A percentile compares a stretch with the other conserved stretches of the same genome.
These are phyloP conservation scores for Leptinotarsa rubiginosa DNA, from an alignment of 2,888 invertebrate genomes.

Conservation along the genomic window DNA sequence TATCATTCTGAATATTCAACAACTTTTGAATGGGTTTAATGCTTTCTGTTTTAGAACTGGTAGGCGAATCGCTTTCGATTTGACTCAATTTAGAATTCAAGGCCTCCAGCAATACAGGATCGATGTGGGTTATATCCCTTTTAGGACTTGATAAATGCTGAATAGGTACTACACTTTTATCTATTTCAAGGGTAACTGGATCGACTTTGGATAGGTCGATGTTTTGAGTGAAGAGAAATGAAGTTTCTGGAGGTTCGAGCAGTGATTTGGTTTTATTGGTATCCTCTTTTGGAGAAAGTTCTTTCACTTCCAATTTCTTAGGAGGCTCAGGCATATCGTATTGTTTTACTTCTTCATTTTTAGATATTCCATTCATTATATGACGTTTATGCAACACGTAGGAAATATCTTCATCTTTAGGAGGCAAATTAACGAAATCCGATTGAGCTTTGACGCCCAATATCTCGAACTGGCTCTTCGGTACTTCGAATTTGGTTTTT, in stretches of 20 bases:
- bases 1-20: constrained; percentile 51
- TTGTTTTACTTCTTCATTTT: constrained; percentile 61
- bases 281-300: constrained; percentile 61
- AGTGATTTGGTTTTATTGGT: constrained; percentile 52
- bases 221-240: constrained; percentile 80
- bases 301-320: constrained; percentile 63
- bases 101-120: constrained; percentile 75
- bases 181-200: constrained; percentile 78
- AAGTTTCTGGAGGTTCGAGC: constrained; percentile 62
- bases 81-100: constrained; percentile 80
- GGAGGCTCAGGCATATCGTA: constrained; percentile 59
- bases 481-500: constrained; percentile 77
- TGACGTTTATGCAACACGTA: constrained; percentile 88
- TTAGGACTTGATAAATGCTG: constrained; percentile 78
- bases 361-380: constrained; percentile 86
- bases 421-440: constrained; percentile 65
- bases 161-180: constrained; percentile 72
- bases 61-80: constrained; percentile 82
- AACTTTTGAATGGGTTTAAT: constrained; percentile 64
- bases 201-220: constrained; percentile 81
- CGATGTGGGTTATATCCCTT: constrained; percentile 78
- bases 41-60: constrained; percentile 80
- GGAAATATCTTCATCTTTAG: constrained; percentile 80
- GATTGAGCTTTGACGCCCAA: constrained; percentile 66
- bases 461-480: constrained; percentile 79